A percentile compares a stretch with the other conserved stretches of the same genome.
Evolutionary conservation across 2,888 invertebrate genomes (phyloP).

Genomic region (Sarcophaga variegata): DNA sequence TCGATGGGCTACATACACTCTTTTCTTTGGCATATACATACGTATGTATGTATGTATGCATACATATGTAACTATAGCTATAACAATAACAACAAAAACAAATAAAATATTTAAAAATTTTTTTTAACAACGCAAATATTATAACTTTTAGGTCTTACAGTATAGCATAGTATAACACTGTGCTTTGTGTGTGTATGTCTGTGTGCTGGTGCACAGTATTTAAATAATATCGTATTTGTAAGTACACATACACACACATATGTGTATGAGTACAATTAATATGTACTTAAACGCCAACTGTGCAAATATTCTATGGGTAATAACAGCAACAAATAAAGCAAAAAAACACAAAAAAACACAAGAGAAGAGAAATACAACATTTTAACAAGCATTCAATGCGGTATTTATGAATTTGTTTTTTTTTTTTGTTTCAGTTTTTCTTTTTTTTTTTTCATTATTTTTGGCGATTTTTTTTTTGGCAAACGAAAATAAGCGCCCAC

Average conservation of each 20-base stretch:
- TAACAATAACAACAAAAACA: background rate
- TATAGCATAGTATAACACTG: background rate
- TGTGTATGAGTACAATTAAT: conserved; percentile 31
- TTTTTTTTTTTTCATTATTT: background rate
- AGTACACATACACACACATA: background rate
- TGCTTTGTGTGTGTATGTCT: background rate
- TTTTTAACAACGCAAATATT: conserved; percentile 54
- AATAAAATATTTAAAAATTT: conserved; percentile 5
- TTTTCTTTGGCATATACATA: no score
- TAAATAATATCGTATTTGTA: conserved; percentile 9
- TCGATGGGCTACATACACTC: no score
- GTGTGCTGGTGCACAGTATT: conserved; percentile 12
- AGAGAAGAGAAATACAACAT: conserved; percentile 25
- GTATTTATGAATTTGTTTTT: conserved; percentile 36
- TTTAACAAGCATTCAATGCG: conserved; percentile 59
- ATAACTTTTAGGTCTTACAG: conserved; percentile 36
- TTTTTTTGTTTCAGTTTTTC: background rate
- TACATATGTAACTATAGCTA: background rate
- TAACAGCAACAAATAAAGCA: conserved; percentile 22
- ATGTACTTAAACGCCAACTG: conserved; percentile 66
- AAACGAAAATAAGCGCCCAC: conserved; percentile 60
- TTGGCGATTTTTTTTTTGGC: conserved; percentile 46
- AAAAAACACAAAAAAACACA: conserved; percentile 1
- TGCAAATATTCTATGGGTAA: conserved; percentile 61
- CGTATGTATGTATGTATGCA: background rate